phyloP scores from a whole-genome alignment of 2,888 invertebrate species.

The Ganaspis brasiliensis region DNA sequence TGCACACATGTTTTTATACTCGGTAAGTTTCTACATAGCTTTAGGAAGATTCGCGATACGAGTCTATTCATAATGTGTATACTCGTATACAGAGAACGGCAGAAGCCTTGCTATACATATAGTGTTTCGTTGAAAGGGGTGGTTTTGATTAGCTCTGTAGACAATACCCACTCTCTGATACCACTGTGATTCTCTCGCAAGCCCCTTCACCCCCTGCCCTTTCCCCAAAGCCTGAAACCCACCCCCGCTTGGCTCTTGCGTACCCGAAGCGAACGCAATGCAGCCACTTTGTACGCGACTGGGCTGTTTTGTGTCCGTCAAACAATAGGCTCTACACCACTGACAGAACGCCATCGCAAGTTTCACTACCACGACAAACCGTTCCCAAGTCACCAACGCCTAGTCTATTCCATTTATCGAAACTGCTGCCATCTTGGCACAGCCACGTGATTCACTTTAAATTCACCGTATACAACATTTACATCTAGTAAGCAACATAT shows the following conservation, averaged over 20 bases:
- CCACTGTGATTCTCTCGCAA: conserved; percentile 69
- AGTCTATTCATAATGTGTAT: not conserved
- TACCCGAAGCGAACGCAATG: conserved; percentile 70
- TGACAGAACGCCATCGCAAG: conserved; percentile 62
- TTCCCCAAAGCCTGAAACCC: conserved; percentile 33
- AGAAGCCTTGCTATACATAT: conserved; percentile 45
- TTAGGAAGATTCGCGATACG: conserved; percentile 22
- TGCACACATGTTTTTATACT: conserved; percentile 15
- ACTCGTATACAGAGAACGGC: conserved; percentile 14
- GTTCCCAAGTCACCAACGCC: not conserved
- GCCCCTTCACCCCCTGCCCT: conserved; percentile 59
- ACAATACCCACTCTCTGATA: conserved; percentile 79
- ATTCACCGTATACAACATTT: not conserved
- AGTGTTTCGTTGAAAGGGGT: conserved; percentile 78
- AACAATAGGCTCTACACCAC: conserved; percentile 77
- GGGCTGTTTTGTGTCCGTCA: conserved; percentile 79
- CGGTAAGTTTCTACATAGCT: conserved; percentile 5
- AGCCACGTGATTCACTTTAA: conserved; percentile 5
- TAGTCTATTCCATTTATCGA: not conserved
- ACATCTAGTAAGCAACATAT: conserved; percentile 14
- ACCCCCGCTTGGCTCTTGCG: conserved; percentile 60
- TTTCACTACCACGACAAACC: conserved; percentile 53
- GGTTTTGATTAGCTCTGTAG: conserved; percentile 81
- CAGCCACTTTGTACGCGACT: conserved; percentile 79
- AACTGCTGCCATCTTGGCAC: conserved; percentile 30